Conservation (phyloP, 2,113 vertebrate species). For the Thamnophis sirtalis region DNA sequence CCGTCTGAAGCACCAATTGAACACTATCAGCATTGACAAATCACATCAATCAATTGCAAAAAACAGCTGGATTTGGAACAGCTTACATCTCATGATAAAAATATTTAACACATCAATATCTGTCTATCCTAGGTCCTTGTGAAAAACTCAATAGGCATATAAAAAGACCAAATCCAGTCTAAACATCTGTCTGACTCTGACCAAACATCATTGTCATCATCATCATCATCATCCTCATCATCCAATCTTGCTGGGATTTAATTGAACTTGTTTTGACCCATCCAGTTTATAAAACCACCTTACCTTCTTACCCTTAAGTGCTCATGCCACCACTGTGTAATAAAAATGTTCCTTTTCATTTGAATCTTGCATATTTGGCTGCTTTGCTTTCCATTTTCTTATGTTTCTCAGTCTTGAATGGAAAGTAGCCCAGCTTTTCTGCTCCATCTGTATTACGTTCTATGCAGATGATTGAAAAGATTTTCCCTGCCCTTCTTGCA, state of each 20-base stretch:
- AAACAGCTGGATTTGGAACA: not conserved
- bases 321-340: not conserved
- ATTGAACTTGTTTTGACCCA: not conserved
- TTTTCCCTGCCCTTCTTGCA: conserved; percentile 28
- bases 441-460: conserved; percentile 56
- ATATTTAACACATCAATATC: not conserved
- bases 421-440: conserved; percentile 56
- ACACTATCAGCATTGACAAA: not conserved
- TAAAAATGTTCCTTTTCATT: conserved; percentile 41
- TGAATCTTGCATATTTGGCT: conserved; percentile 33
- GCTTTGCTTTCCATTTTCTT: conserved; percentile 47
- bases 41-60: not conserved
- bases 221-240: too few relatives aligned
- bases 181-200: not conserved
- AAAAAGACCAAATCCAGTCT: not conserved
- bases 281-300: not conserved
- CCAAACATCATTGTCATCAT: not conserved
- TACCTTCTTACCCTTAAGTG: conserved; percentile 4
- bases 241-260: not conserved
- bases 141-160: not conserved
- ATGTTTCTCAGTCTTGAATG: conserved; percentile 59
- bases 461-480: conserved; percentile 58
- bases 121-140: not conserved
- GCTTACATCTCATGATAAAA: not conserved
- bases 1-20: not conserved